phyloP scores from a whole-genome alignment of 2,888 invertebrate species.

The Eulithis prunata region DNA sequence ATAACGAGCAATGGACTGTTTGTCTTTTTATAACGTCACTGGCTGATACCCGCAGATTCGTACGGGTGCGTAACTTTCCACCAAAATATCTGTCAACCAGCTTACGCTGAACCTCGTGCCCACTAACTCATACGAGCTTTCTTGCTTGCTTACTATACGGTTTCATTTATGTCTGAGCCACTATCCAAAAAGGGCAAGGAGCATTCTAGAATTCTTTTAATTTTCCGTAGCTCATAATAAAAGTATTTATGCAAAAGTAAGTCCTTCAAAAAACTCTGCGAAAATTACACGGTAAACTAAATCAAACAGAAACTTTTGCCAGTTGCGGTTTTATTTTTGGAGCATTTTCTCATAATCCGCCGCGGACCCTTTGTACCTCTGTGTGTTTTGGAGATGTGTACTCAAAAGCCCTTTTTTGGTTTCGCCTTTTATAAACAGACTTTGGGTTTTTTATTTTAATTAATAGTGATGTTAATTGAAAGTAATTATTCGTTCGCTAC shows the following conservation, averaged over 20 bases:
- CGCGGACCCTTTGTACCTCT: slow-evolving; percentile 32
- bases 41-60: no score
- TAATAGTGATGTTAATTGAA: not conserved
- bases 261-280: slow-evolving; percentile 16
- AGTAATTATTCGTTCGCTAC: no score
- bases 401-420: slow-evolving; percentile 27
- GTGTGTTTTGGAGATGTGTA: slow-evolving; percentile 33
- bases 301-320: slow-evolving; percentile 39
- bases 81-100: no score
- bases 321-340: slow-evolving; percentile 39
- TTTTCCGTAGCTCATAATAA: slow-evolving; percentile 9
- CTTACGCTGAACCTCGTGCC: no score
- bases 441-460: slow-evolving; percentile 19
- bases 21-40: no score
- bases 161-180: no score
- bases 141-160: no score
- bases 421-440: slow-evolving; percentile 28
- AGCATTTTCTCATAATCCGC: slow-evolving; percentile 41
- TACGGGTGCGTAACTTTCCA: no score
- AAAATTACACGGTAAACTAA: slow-evolving; percentile 38
- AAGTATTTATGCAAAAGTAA: not conserved
- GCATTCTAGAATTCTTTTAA: not conserved
- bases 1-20: no score
- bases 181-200: no score
- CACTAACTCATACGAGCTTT: no score